A percentile compares a stretch with the other conserved stretches of the same genome.
phyloP scores from a whole-genome alignment of 1,140 invertebrate genomes.

The Hyles euphorbiae region DNA sequence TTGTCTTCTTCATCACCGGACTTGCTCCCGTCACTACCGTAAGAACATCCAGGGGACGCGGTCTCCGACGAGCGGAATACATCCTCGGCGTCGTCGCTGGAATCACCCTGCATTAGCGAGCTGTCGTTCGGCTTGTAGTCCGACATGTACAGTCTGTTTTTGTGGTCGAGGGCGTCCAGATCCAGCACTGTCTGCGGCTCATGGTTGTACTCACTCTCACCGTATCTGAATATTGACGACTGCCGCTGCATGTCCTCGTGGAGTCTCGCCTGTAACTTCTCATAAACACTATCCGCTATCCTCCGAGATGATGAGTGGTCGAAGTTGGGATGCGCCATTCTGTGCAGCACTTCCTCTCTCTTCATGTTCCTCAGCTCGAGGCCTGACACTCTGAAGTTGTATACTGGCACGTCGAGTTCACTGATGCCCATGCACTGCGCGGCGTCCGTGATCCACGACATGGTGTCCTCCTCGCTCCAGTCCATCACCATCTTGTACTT shows the following conservation, averaged over 20 bases:
- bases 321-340: slow-evolving; percentile 52
- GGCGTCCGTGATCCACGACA: slow-evolving; percentile 75
- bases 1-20: slow-evolving; percentile 62
- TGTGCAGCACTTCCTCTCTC: slow-evolving; percentile 67
- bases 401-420: slow-evolving; percentile 64
- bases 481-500: slow-evolving; percentile 69
- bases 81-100: slow-evolving; percentile 59
- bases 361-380: slow-evolving; percentile 65
- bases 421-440: slow-evolving; percentile 57
- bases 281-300: slow-evolving; percentile 67
- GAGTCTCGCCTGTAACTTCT: slow-evolving; percentile 59
- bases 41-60: slow-evolving; percentile 51
- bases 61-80: slow-evolving; percentile 44
- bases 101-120: slow-evolving; percentile 43
- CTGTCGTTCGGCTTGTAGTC: slow-evolving; percentile 51
- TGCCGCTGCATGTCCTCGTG: slow-evolving; percentile 53
- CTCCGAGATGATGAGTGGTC: slow-evolving; percentile 37
- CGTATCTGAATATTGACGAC: slow-evolving; percentile 53
- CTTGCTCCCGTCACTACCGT: slow-evolving; percentile 60
- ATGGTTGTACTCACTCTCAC: slow-evolving; percentile 44
- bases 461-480: slow-evolving; percentile 77
- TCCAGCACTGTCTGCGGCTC: slow-evolving; percentile 54
- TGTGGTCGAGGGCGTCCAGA: slow-evolving; percentile 49
- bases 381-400: slow-evolving; percentile 71
- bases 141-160: slow-evolving; percentile 37